Evolutionary conservation across 1,140 invertebrate species (phyloP).

Genomic region (Campoletis sonorensis): DNA sequence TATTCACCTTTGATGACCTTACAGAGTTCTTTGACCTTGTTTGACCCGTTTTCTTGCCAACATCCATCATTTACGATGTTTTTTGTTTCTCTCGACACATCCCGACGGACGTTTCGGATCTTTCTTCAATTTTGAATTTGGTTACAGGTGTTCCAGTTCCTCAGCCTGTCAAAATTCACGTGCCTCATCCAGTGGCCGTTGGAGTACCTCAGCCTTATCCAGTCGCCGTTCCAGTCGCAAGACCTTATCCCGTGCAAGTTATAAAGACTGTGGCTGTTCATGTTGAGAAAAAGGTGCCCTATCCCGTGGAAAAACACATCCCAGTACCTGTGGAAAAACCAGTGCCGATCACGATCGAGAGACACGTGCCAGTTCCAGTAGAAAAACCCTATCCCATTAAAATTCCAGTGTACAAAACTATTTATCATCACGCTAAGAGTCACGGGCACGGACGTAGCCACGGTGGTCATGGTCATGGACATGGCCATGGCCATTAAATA

Average conservation of each 20-base stretch:
- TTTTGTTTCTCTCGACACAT: too few species aligned
- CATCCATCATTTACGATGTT: too few species aligned
- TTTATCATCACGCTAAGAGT: conserved; percentile 82
- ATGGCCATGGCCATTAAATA: neutral
- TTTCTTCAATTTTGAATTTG: conserved; percentile 22
- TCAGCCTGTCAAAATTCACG: conserved; percentile 82
- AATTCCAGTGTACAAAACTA: conserved; percentile 86
- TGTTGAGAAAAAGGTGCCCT: conserved; percentile 81
- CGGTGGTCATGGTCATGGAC: conserved; percentile 32
- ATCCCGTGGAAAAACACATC: conserved; percentile 80
- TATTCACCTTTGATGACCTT: too few species aligned
- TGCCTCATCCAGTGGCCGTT: conserved; percentile 84
- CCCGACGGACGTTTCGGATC: neutral
- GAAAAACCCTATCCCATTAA: conserved; percentile 86
- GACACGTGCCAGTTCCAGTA: conserved; percentile 84
- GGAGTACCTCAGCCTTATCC: conserved; percentile 80
- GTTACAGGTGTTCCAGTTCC: conserved; percentile 79
- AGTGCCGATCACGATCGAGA: conserved; percentile 83
- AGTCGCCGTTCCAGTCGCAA: conserved; percentile 72
- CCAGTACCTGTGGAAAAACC: conserved; percentile 81
- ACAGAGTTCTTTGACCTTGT: too few species aligned
- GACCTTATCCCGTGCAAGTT: conserved; percentile 72
- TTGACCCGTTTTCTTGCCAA: too few species aligned
- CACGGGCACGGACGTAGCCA: conserved; percentile 28
- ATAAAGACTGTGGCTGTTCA: conserved; percentile 77